Base-by-base conservation (phyloP, 30 jellyfish, hydroid and myxozoan species). In the Aurelia sp. region DNA sequence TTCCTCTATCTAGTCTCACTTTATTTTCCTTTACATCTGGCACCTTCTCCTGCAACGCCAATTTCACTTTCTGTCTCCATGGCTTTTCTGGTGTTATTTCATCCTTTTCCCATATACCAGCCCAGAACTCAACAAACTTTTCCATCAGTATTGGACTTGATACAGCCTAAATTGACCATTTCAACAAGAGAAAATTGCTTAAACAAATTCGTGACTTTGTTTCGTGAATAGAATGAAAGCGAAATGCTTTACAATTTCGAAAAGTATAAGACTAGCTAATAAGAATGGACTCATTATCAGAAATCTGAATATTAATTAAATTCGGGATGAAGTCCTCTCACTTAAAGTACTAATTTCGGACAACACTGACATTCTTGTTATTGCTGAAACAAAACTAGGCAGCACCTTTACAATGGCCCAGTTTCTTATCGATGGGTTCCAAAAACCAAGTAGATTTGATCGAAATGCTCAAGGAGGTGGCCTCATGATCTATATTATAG, bases 391-490 rank as follows among this genome's bases (percentile, higher is more conserved):
- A 40, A 67, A 67, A 67, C 81, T 69, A 2, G 59, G 30, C 4
- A 69, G 81, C 22, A 69, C 81, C 27, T 69, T 69, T 69, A 30
- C 81, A 69, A 69, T 65, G 3, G 59, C 81, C 50, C 44, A 35
- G 44, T 35, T 35, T 35, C 44, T 35, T 41, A 64, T 64, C 38
- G 76, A 64, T 31, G 76, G 76, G 27, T 64, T 64, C 40, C 76
- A 64, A 64, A 35, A 35, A 35, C 44, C 44, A 35, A 35, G 3
- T 35, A 30, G 81, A 22, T 69, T 2, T 38, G 81, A 69, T 38
- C 59, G 81, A 69, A 69, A 69, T 69, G 81, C 81, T 19, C 62
- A 4, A 4, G 81, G 81, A 30, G 81, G 81, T 19, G 81, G 81
- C 13, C 81, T 69, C 62, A 30, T 69, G 81, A 69, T 69, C 62